These are phyloP conservation scores for Pogonomyrmex barbatus DNA, from an alignment of 1,140 invertebrate species.

Conservation along the genomic window DNA sequence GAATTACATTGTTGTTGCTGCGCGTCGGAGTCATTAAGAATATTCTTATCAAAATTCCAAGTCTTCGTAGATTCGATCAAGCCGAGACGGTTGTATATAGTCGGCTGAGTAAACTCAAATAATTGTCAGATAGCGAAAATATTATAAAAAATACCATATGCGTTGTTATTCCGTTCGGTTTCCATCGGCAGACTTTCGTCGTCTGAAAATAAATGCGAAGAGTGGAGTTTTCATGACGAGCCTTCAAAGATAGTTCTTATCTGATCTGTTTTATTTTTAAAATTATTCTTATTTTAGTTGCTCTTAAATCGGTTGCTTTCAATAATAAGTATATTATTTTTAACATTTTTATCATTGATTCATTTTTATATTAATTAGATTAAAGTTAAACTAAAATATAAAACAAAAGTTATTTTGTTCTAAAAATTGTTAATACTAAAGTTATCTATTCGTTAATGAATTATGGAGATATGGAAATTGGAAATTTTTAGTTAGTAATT, in stretches of 20 bases:
- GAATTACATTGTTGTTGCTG: slow-evolving; percentile 62
- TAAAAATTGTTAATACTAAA: not conserved
- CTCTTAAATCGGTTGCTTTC: not conserved
- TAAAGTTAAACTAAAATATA: slow-evolving; percentile 7
- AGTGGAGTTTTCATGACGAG: slow-evolving; percentile 45
- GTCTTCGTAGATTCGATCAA: slow-evolving; percentile 54
- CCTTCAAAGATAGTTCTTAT: slow-evolving; percentile 33
- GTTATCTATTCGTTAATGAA: not conserved
- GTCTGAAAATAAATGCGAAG: slow-evolving; percentile 12
- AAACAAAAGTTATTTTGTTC: not conserved
- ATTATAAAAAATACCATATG: slow-evolving; percentile 27
- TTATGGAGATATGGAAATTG: not conserved
- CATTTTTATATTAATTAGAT: slow-evolving; percentile 4
- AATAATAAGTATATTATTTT: slow-evolving; percentile 30
- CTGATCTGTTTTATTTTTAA: not conserved
- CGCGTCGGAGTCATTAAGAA: slow-evolving; percentile 68
- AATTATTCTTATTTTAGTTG: not conserved
- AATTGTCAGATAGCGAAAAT: slow-evolving; percentile 21
- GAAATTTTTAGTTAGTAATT: not conserved
- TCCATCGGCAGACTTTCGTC: slow-evolving; percentile 71
- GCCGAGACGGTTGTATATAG: slow-evolving; percentile 46
- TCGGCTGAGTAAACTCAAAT: not conserved
- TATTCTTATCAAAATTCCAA: slow-evolving; percentile 69
- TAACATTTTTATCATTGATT: not conserved
- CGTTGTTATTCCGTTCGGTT: slow-evolving; percentile 66